Base-by-base conservation (phyloP, 1,140 invertebrate species). In the Formica exsecta region DNA sequence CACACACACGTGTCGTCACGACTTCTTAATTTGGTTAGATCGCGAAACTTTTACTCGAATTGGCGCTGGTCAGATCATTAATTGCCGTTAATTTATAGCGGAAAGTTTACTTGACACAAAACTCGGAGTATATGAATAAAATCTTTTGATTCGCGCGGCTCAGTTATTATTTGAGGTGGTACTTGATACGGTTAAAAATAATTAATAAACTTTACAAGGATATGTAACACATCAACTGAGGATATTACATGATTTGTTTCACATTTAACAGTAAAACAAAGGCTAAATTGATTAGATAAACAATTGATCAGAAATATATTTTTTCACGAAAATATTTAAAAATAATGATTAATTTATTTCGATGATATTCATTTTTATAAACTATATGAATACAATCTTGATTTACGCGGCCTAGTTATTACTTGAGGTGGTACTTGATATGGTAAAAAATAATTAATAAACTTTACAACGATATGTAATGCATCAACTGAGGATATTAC, bases 11-110 rank as follows among this genome's bases (percentile, higher is more conserved):
- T 19, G 77, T 16, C 32, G 32, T 51, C 61, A 80, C 76, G 86
- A 89, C 79, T 89, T 89, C 88, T 89, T 89, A 81, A 89, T 89
- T 89, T 89, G 88, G 88, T 89, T 79, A 57, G 87, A 89, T 89
- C 88, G 88, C 83, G 88, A 89, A 86, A 89, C 83, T 86, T 80
- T 75, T 84, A 38, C 87, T 74, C 70, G 88, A 86, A 89, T 89
- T 88, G 87, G 87, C 70, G 77, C 59, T 54, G 71, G 25, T 65
- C 41, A 29, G 66, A 41, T 54, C 44, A 44, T 22, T 25, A 9
- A 7, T 25, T 44, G 44, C 8, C 38, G 68, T 73, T 44, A 71
- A 81, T 71, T 68, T 19, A 22, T 25, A 29, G 41, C 44, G 19
- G 19, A 6, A 74, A 61, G 70, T 80, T 41, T 41, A 62, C 36